Evolutionary conservation across 2,113 vertebrate species (phyloP).

Genomic region (Coregonus clupeaformis): DNA sequence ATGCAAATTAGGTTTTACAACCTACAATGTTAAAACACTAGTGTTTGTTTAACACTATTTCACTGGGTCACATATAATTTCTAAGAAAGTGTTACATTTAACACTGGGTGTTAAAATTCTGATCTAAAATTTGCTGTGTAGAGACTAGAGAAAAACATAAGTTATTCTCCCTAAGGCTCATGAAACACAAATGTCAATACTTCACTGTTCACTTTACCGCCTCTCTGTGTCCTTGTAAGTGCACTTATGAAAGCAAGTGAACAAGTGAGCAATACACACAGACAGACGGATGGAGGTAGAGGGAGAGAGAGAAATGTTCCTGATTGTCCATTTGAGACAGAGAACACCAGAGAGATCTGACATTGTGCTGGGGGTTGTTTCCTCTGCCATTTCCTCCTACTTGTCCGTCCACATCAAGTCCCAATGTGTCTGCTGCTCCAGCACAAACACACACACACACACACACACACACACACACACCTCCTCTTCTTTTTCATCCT

Average conservation of each 20-base stretch:
- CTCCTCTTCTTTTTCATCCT: background rate
- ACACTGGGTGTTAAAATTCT: too few species aligned
- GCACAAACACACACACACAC: conserved; percentile 20
- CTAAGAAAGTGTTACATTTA: too few species aligned
- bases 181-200: conserved; percentile 11
- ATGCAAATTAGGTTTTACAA: too few species aligned
- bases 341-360: conserved; percentile 54
- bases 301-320: conserved; percentile 20
- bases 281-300: conserved; percentile 5
- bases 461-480: conserved; percentile 11
- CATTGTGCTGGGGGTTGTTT: conserved; percentile 65
- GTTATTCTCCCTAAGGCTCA: background rate
- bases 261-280: background rate
- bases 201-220: too few species aligned
- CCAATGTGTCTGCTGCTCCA: conserved; percentile 63
- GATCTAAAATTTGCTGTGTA: too few species aligned
- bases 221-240: too few species aligned
- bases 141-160: background rate
- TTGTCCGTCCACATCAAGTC: conserved; percentile 70
- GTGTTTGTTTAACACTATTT: too few species aligned
- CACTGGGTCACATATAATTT: too few species aligned
- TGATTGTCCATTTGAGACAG: conserved; percentile 27
- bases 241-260: conserved; percentile 23
- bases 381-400: conserved; percentile 30
- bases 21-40: too few species aligned